Conservation (phyloP, 2,113 vertebrate genomes). For the Equus przewalskii region DNA sequence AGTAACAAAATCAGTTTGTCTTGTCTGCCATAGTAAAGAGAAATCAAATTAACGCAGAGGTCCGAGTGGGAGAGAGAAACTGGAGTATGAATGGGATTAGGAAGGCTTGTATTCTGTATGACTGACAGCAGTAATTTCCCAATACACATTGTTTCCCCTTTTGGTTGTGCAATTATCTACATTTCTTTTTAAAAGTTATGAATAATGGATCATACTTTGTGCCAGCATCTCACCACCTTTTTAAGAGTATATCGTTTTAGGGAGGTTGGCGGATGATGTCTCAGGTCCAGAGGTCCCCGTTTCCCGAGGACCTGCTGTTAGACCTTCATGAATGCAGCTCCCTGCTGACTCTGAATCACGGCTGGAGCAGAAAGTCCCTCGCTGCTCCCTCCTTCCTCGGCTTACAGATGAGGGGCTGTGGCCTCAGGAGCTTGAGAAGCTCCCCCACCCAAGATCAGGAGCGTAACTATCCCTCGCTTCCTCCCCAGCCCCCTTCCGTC, state of each 20-base stretch:
- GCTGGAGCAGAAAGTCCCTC: neutral
- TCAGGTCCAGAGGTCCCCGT: neutral
- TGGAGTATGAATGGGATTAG: neutral
- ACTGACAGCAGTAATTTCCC: neutral
- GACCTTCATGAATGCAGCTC: neutral
- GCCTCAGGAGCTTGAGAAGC: neutral
- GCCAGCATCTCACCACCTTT: neutral
- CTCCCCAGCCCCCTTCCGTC: neutral
- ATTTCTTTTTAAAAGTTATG: conserved; percentile 23
- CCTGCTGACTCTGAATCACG: neutral
- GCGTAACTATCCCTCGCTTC: neutral
- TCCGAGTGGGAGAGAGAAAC: neutral
- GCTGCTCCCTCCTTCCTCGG: neutral
- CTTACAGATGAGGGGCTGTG: neutral
- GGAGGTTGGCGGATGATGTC: neutral
- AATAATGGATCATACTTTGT: neutral
- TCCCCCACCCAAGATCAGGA: neutral
- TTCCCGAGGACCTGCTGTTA: neutral
- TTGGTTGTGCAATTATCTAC: neutral
- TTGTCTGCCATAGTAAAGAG: conserved; percentile 11
- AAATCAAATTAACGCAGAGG: neutral
- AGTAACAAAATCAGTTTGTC: neutral
- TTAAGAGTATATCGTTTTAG: neutral
- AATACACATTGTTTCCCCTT: neutral
- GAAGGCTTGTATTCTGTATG: neutral